A percentile compares a stretch with the other conserved stretches of the same genome.
phyloP scores from a whole-genome alignment of 2,113 vertebrate genomes.

The Rhinoderma darwinii region DNA sequence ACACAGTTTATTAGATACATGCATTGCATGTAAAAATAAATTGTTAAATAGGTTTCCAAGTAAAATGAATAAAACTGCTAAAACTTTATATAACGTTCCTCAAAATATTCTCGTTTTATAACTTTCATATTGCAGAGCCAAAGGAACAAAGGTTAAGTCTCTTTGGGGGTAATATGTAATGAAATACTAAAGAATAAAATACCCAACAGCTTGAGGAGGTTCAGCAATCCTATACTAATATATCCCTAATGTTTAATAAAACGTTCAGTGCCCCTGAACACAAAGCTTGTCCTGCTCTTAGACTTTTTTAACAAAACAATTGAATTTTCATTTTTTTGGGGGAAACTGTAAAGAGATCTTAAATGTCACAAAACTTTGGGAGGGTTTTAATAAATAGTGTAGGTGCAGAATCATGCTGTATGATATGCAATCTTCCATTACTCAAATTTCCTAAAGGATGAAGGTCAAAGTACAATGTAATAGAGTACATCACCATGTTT shows the following conservation, averaged over 20 bases:
- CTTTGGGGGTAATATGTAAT: conserved; percentile 35
- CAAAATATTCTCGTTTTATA: conserved; percentile 17
- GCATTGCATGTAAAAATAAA: background rate
- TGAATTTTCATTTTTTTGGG: conserved; percentile 37
- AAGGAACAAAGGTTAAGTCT: conserved; percentile 24
- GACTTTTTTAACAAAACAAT: conserved; percentile 3
- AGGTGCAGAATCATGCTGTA: background rate
- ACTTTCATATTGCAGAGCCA: conserved; percentile 32
- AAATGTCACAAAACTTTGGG: background rate
- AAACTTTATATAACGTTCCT: background rate
- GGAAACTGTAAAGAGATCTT: background rate
- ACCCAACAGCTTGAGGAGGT: conserved; percentile 12
- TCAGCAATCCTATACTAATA: conserved; percentile 16
- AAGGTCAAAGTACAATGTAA: background rate
- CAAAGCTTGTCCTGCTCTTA: conserved; percentile 1
- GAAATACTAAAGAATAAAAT: conserved; percentile 41
- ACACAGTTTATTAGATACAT: conserved; percentile 16
- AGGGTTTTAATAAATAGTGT: conserved; percentile 34
- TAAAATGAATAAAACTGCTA: background rate
- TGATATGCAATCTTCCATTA: conserved; percentile 3
- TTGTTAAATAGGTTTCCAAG: background rate
- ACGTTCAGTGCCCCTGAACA: conserved; percentile 47
- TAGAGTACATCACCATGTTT: conserved; percentile 7
- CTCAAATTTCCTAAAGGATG: background rate
- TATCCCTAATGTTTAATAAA: conserved; percentile 47